Percentiles rank a stretch among this genome's conserved stretches.
Conservation (phyloP, 2,888 invertebrate genomes). For the Noctua fimbriata region DNA sequence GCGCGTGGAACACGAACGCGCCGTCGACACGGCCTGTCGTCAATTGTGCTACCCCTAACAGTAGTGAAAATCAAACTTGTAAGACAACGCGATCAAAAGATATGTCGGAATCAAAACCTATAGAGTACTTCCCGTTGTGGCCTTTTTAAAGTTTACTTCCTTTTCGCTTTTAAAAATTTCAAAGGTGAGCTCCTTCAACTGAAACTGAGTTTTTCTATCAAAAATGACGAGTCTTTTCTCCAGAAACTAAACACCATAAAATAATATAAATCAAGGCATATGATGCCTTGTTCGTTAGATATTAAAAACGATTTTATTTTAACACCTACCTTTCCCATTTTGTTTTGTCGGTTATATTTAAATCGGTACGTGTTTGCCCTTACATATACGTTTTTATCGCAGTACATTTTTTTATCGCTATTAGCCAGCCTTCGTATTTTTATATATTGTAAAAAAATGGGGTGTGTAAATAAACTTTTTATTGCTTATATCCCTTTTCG, state of each 20-base stretch:
- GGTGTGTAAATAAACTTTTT: slow-evolving; percentile 27
- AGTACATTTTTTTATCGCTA: slow-evolving; percentile 16
- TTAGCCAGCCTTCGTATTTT: background rate
- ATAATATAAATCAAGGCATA: background rate
- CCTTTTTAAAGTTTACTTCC: background rate
- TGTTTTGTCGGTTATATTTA: background rate
- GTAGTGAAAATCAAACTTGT: too few relatives aligned
- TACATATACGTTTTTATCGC: background rate
- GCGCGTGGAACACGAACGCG: too few relatives aligned
- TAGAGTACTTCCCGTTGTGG: too few relatives aligned
- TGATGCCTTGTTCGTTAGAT: background rate
- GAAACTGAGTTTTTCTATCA: background rate
- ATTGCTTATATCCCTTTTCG: slow-evolving; percentile 23
- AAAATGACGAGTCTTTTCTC: background rate
- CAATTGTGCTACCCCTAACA: too few relatives aligned
- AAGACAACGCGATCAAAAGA: too few relatives aligned
- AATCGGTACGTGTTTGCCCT: slow-evolving; percentile 13
- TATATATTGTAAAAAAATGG: slow-evolving; percentile 15
- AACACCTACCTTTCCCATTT: background rate
- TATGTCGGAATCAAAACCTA: too few relatives aligned
- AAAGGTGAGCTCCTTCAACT: background rate
- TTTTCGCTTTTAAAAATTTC: background rate
- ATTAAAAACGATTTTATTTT: slow-evolving; percentile 19
- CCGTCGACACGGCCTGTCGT: too few relatives aligned
- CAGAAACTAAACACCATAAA: background rate